Evolutionary conservation across 1,140 invertebrate genomes (phyloP), one percentile per base, ranked within the genome.

Genomic region (Antheraea mylitta): DNA sequence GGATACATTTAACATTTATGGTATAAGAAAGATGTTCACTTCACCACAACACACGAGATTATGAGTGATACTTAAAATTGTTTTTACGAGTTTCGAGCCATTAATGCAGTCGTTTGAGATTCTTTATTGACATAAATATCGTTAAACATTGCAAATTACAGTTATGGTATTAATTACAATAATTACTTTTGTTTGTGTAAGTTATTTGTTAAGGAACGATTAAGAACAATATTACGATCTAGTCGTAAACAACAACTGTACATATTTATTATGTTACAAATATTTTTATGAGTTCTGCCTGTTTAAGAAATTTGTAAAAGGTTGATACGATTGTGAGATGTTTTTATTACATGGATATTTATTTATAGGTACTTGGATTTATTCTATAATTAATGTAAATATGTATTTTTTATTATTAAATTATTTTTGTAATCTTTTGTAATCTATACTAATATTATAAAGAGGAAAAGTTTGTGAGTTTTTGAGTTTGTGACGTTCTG

Each of bases 21-120:
- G 9, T 13, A 53, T 53, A 53, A 53, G 4, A 53, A 53, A 53
- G 45, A 53, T 53, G 45, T 53, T 16, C 45, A 53, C 45, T 53
- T 18, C 22, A 59, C 36, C 45, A 63, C 69, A 64, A 58, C 65
- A 67, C 45, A 45, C 18, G 11, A 18, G 3, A 61, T 64, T 61
- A 67, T 67, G 61, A 53, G 11, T 11, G 45, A 68, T 58, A 67
- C 60, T 58, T 64, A 64, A 70, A 66, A 66, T 19, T 42, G 45
- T 66, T 66, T 58, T 67, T 58, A n/a, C 42, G 62, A 8, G 36
- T 60, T 37, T 30, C 6, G 38, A 67, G 22, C 63, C 64, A 67
- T 70, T 71, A 67, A 30, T 7, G 30, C 13, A n/a, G 36, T 67
- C 53, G 48, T 64, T 64, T 58, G 18, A 18, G 22, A 53, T 48